These are phyloP conservation scores for Myiagra hebetior DNA, from an alignment of 2,113 vertebrate genomes.

Conservation along the genomic window DNA sequence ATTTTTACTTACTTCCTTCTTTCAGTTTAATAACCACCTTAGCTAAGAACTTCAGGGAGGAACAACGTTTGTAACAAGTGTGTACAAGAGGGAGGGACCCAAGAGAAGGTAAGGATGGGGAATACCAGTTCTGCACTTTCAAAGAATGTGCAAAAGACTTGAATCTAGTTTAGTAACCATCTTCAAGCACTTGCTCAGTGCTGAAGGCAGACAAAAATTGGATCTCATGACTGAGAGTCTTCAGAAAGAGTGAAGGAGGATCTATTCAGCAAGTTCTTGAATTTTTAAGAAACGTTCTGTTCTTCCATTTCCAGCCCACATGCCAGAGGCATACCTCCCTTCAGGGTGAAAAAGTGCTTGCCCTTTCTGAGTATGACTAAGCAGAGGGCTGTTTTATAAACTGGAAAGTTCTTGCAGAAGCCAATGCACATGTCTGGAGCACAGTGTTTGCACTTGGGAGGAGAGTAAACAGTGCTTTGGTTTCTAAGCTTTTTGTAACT, in stretches of 20 bases:
- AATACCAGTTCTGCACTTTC: neutral
- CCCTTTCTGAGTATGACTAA: slow-evolving; percentile 16
- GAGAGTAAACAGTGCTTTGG: neutral
- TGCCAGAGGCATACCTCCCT: neutral
- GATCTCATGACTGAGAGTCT: neutral
- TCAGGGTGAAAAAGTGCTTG: slow-evolving; percentile 18
- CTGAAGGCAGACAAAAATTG: neutral
- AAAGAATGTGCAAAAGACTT: neutral
- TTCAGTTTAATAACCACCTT: neutral
- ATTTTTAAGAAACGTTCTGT: neutral
- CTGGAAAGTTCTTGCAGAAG: neutral
- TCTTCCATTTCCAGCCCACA: neutral
- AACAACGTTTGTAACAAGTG: neutral
- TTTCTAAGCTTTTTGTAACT: neutral
- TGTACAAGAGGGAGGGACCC: neutral
- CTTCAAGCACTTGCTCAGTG: neutral
- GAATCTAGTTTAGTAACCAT: neutral
- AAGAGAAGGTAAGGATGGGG: neutral
- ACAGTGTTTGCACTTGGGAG: neutral
- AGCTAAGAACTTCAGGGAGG: neutral
- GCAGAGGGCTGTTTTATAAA: neutral
- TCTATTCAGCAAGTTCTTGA: neutral
- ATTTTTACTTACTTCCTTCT: neutral
- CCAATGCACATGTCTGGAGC: neutral
- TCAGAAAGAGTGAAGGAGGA: neutral